Base-by-base conservation (phyloP, 2,888 invertebrate genomes). In the Eudasyphora cyanicolor region DNA sequence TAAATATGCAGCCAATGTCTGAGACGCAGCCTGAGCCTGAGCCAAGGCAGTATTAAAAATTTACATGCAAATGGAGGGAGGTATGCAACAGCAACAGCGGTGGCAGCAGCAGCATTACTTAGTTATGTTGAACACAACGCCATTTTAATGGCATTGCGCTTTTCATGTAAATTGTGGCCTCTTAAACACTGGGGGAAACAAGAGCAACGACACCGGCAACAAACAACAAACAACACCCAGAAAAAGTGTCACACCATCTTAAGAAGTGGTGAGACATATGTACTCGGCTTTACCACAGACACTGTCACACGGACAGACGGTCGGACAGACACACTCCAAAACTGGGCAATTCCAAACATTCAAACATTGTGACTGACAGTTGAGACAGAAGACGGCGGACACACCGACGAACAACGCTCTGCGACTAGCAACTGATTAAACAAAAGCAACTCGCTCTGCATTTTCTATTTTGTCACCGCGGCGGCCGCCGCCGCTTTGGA, bases 161-260 rank as follows among this genome's bases (percentile, higher is more conserved):
- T 60, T 60, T 60, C 32, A 60, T 38, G 67, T 24, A 42, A 35
- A 35, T 42, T 67, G 42, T 24, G 21, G 42, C 24, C 12, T 42
- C 21, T 67, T 42, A 42, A 42, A 42, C 38, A 35, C 67, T 64
- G 64, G 54, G 24, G 54, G 17, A 64, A 64, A 64, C 64, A 64
- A 64, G 19, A 67, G 38, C 67, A 38, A 62, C 54, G 54, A 54
- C 54, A 54, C 21, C 54, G n/a, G 29, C 60, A 32, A 60, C n/a
- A n/a, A n/a, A n/a, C n/a, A n/a, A n/a, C n/a, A n/a, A n/a, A n/a
- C n/a, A 32, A 60, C 60, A 32, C 29, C 60, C 29, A 29, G 29
- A 29, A 60, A 60, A 67, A 67, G 67, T 67, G 67, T 67, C 42
- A 67, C 67, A 67, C 67, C 67, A 42, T 67, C 67, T 67, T 19